phyloP scores from a whole-genome alignment of 2,113 vertebrate species.

The Strix aluco region DNA sequence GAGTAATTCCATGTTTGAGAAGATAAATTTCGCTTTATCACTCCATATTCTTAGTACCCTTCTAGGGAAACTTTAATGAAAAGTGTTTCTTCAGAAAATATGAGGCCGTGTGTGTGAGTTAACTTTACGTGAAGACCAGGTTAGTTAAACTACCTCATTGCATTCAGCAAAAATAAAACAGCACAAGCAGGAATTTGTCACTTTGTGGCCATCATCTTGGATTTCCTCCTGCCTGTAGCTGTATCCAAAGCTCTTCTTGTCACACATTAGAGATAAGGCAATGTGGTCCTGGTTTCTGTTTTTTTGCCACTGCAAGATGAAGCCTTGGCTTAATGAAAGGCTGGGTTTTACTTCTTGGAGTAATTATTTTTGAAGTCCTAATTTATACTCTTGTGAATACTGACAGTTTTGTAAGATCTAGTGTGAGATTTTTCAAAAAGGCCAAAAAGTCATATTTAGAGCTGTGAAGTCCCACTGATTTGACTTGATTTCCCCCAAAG shows the following conservation, averaged over 20 bases:
- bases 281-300: background rate
- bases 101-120: background rate
- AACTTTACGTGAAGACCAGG: background rate
- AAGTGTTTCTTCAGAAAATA: background rate
- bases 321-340: background rate
- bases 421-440: background rate
- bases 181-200: conserved; percentile 1
- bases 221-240: background rate
- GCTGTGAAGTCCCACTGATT: background rate
- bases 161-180: background rate
- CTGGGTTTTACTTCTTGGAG: background rate
- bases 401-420: background rate
- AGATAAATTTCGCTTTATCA: background rate
- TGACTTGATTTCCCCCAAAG: background rate
- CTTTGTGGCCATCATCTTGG: background rate
- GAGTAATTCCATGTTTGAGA: background rate
- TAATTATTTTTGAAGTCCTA: background rate
- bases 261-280: background rate
- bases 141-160: background rate
- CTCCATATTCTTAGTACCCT: background rate
- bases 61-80: background rate
- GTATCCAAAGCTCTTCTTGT: background rate
- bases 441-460: background rate
- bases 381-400: background rate
- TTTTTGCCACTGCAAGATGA: background rate